These are phyloP conservation scores for Podarcis raffonei DNA, from an alignment of 2,113 vertebrate genomes.

Conservation along the genomic window DNA sequence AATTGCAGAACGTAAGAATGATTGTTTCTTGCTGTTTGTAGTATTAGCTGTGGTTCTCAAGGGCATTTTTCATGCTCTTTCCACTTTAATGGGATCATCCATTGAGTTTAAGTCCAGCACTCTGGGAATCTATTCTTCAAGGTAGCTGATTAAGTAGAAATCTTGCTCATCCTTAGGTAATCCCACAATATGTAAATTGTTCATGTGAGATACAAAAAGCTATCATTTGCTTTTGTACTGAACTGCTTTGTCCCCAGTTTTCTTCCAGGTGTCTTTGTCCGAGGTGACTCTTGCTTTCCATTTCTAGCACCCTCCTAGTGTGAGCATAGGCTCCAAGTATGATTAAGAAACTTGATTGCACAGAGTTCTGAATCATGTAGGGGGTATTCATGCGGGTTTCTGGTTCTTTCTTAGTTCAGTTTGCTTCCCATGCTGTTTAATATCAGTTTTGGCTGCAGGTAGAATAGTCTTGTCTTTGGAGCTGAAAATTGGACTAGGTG, in stretches of 20 bases:
- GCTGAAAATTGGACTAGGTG: too few relatives aligned
- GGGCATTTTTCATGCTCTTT: constrained; percentile 62
- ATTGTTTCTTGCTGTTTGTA: constrained; percentile 66
- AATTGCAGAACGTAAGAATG: constrained; percentile 42
- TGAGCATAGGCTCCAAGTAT: too few relatives aligned
- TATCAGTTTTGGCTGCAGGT: too few relatives aligned
- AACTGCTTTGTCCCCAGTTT: constrained; percentile 32
- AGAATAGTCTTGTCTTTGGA: too few relatives aligned
- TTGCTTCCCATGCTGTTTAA: too few relatives aligned
- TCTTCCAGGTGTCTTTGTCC: constrained; percentile 20
- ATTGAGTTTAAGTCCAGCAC: constrained; percentile 39
- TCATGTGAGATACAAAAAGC: constrained; percentile 42
- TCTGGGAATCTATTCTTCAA: constrained; percentile 33
- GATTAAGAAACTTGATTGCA: too few relatives aligned
- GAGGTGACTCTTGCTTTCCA: constrained; percentile 35
- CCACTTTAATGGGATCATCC: constrained; percentile 65
- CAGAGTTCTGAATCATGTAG: too few relatives aligned
- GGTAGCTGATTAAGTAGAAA: constrained; percentile 65
- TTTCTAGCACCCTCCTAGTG: not conserved
- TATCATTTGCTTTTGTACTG: constrained; percentile 55
- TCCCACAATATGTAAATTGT: constrained; percentile 61
- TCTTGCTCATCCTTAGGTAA: constrained; percentile 65
- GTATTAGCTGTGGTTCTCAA: constrained; percentile 63
- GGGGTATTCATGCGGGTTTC: too few relatives aligned
- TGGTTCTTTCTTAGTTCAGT: too few relatives aligned